Evolutionary conservation across 2,113 vertebrate species (phyloP).

Genomic region (Enhydra lutris): DNA sequence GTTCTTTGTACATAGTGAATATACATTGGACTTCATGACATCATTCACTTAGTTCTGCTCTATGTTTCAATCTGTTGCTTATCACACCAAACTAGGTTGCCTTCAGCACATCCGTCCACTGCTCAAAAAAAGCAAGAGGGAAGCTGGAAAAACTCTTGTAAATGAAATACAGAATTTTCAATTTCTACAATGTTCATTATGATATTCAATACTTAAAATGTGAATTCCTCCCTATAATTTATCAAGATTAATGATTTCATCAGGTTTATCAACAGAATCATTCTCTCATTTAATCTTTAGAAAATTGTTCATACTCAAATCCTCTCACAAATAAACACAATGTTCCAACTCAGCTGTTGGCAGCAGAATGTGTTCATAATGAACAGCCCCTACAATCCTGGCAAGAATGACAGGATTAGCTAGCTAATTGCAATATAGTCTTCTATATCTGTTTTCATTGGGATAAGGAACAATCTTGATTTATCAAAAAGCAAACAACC

Average conservation of each 20-base stretch:
- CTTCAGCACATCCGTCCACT: conserved; percentile 40
- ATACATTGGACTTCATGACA: neutral
- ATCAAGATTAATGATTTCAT: conserved; percentile 32
- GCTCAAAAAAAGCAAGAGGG: neutral
- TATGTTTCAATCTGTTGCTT: conserved; percentile 44
- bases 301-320: conserved; percentile 61
- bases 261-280: conserved; percentile 47
- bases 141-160: conserved; percentile 28
- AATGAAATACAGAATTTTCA: conserved; percentile 15
- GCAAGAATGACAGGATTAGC: conserved; percentile 54
- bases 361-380: conserved; percentile 67
- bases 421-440: conserved; percentile 56
- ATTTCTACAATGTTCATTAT: conserved; percentile 4
- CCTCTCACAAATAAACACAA: conserved; percentile 68
- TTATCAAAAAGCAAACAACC: conserved; percentile 52
- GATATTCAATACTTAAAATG: neutral
- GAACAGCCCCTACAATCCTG: conserved; percentile 61
- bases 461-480: conserved; percentile 50
- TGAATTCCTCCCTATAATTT: neutral
- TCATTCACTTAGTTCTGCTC: neutral
- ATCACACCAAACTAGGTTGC: conserved; percentile 15
- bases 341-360: conserved; percentile 64
- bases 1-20: neutral
- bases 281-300: conserved; percentile 63
- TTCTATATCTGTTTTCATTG: conserved; percentile 56